Base-by-base conservation (phyloP, 2,113 vertebrate genomes). In the Odocoileus hemionus region DNA sequence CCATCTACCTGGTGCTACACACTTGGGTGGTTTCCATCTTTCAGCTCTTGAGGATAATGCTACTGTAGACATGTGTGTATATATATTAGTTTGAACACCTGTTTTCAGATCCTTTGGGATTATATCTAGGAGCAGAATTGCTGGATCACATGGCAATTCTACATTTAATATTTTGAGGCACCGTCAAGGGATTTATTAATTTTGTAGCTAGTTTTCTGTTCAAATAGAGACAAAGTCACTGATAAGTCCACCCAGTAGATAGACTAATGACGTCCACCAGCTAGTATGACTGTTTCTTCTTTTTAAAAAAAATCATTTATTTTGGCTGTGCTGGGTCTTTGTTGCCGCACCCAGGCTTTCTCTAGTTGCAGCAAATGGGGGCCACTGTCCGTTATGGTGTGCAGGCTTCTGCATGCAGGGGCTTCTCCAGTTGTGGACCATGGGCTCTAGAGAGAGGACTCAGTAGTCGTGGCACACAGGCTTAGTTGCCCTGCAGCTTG, bases 1-100 rank as follows among this genome's bases (percentile, higher is more conserved):
- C 54, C 28, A 1, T 6, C 52, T 25, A 6, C 30, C 14, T 1
- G 12, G 7, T 1, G 61, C 17, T 4, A 57, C 39, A 3, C 16
- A 1, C 11, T 14, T 5, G 23, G 25, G 10, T 36, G 80, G 36
- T 52, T 25, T 93, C 54, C 47, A 10, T 43, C 86, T 50, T 45
- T 26, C 13, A 43, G 33, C 52, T 28, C 0, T 5, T 21, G 39
- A 15, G 26, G 43, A n/a, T 17, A 30, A 2, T 5, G 23, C 60
- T 16, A 25, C 30, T n/a, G 2, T 50, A 33, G 52, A 54, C 57
- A 0, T 2, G 2, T 0, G 0, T 7, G 47, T 5, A 19, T 9
- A 0, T 1, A 7, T 7, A 1, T 14, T 43, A 16, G 23, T 23
- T 10, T 28, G 76, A 74, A 23, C 6, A 3, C 33, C 11, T 21